Evolutionary conservation across 2,888 invertebrate species (phyloP), one percentile per base, ranked within the genome.

Genomic region (Leptopilina myrica): DNA sequence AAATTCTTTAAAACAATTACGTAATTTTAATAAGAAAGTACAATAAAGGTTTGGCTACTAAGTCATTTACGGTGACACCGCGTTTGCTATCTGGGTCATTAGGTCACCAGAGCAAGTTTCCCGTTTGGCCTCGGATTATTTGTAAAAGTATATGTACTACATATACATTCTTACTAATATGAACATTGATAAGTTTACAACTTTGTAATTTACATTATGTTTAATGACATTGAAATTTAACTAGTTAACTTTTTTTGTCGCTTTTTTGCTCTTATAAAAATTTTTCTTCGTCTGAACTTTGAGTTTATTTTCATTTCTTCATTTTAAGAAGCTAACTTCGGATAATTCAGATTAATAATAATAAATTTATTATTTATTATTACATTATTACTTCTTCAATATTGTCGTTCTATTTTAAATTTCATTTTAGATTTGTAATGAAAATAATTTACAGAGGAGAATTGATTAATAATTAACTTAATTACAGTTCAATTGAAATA

Each of bases 91-190:
- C 88, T 90, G 86, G 90, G 90, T 81, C 89, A 90, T 88, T 90
- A 85, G 90, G 90, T 90, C 90, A 87, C 87, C 83, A 87, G 86
- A 86, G 85, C 84, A 86, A 88, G 88, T 89, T 90, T 89, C 87
- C 90, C 89, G 87, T 87, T 87, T 87, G 85, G 85, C 85, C 86
- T 85, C 85, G 84, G 83, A 76, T 62, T 77, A 80, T 82, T 62
- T 26, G 75, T 11, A 73, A 53, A 73, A 56, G 73, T 73, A 73
- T 73, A 53, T 73, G 53, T 26, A 69, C 15, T 62, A 62, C 62
- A 69, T 73, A 56, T 56, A n/a, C 33, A 56, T 33, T 9, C 53
- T 20, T 73, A 73, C 33, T n/a, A 53, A 14, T 73, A 53, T 33
- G 14, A 73, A 53, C 53, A 56, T 73, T 73, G 53, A 73, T 56